These are phyloP conservation scores for Salvelinus namaycush DNA, from an alignment of 2,113 vertebrate genomes.

Conservation along the genomic window DNA sequence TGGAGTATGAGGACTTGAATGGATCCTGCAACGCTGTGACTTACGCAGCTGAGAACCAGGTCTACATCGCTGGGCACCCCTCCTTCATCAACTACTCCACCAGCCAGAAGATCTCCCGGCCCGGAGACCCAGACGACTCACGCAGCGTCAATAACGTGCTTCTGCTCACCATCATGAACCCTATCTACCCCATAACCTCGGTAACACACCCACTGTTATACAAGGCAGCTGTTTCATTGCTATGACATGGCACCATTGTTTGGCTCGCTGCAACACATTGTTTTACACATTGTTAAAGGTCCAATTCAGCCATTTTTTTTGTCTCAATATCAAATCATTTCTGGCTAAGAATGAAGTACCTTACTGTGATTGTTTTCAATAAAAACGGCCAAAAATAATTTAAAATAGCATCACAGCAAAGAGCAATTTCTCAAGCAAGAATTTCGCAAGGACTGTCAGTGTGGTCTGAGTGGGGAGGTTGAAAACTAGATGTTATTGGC, in stretches of 20 bases:
- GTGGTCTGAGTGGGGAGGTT: no score
- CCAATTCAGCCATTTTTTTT: no score
- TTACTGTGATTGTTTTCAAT: no score
- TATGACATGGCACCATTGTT: neutral
- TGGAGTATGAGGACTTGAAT: conserved; percentile 91
- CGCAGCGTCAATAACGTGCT: conserved; percentile 90
- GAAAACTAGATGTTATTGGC: no score
- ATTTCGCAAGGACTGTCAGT: no score
- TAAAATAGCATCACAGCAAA: no score
- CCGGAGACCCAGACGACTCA: conserved; percentile 85
- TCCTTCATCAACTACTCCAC: conserved; percentile 97
- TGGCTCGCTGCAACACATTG: neutral
- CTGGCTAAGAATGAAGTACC: no score
- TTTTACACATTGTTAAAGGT: neutral
- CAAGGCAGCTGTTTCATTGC: neutral
- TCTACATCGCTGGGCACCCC: conserved; percentile 90
- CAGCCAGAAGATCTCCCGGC: conserved; percentile 94
- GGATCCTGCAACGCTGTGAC: conserved; percentile 91
- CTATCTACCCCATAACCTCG: conserved; percentile 89
- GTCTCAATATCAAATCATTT: no score
- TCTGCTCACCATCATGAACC: conserved; percentile 92
- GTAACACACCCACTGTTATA: conserved; percentile 57
- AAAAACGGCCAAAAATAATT: no score
- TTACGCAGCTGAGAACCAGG: conserved; percentile 91
- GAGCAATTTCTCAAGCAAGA: no score